Evolutionary conservation across 2,113 vertebrate genomes (phyloP).

Genomic region (Telmatochromis brachygnathus): DNA sequence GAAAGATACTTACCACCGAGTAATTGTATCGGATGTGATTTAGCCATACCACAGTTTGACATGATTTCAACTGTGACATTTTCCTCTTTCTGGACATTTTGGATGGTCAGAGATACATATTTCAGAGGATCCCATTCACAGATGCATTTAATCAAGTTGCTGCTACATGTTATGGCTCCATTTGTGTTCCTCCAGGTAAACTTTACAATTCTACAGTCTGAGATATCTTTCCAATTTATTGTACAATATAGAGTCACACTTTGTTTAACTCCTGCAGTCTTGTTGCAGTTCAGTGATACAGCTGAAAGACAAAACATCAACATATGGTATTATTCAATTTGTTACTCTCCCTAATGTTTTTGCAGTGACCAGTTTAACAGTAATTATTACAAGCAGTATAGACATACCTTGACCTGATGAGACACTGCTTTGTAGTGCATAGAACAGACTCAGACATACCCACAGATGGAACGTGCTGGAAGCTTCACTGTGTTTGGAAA

Average conservation of each 20-base stretch:
- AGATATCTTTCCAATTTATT: fast-evolving
- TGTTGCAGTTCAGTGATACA: background rate
- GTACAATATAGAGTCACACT: background rate
- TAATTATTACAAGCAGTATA: background rate
- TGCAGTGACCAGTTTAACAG: background rate
- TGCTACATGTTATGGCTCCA: fast-evolving
- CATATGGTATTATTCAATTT: background rate
- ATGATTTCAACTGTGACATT: no score
- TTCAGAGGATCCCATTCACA: no score
- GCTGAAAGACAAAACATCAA: background rate
- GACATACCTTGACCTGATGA: background rate
- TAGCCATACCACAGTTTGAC: no score
- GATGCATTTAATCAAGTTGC: fast-evolving
- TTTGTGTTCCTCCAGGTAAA: fast-evolving
- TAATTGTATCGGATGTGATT: no score
- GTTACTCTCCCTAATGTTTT: background rate
- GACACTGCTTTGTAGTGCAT: background rate
- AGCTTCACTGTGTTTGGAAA: background rate
- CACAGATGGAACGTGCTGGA: background rate
- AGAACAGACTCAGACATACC: background rate
- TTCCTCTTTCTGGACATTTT: no score
- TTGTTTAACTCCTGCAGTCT: background rate
- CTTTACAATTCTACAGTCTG: fast-evolving
- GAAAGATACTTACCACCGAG: no score
- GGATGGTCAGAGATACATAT: no score